Percentiles rank a stretch among this genome's conserved stretches.
These are phyloP conservation scores for Drosophila birchii DNA, from an alignment of 2,888 invertebrate genomes.

Conservation along the genomic window DNA sequence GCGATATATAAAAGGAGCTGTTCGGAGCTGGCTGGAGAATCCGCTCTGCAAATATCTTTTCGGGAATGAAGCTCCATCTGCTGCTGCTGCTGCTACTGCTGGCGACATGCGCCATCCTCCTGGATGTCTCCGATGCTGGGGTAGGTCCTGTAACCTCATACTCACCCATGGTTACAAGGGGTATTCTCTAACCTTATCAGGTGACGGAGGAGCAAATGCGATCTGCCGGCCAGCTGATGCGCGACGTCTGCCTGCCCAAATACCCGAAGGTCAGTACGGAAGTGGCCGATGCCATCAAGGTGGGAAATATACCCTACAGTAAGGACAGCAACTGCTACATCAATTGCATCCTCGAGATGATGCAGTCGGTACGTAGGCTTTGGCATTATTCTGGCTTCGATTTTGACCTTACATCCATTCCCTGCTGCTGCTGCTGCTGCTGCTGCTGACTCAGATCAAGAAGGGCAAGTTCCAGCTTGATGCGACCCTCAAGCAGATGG, in stretches of 20 bases:
- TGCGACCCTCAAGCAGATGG: constrained; percentile 82
- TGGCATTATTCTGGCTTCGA: not conserved
- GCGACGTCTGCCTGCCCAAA: constrained; percentile 88
- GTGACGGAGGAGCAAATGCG: constrained; percentile 87
- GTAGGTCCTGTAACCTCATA: not conserved
- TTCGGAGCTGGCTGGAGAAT: not conserved
- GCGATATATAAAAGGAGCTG: constrained; percentile 33
- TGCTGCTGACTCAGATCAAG: constrained; percentile 75
- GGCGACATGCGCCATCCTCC: not conserved
- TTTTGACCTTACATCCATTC: not conserved
- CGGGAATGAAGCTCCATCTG: constrained; percentile 21
- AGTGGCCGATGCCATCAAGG: constrained; percentile 76
- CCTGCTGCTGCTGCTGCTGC: not conserved
- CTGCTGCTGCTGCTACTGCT: constrained; percentile 13
- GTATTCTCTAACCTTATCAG: constrained; percentile 48
- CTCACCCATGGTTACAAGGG: not conserved
- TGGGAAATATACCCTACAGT: constrained; percentile 79
- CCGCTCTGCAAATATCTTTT: not conserved
- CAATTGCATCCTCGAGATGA: constrained; percentile 85
- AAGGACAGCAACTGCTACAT: constrained; percentile 86
- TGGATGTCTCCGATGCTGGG: constrained; percentile 12
- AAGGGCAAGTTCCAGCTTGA: constrained; percentile 84
- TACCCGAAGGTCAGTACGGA: constrained; percentile 82
- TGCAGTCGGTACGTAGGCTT: constrained; percentile 85
- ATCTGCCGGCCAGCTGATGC: constrained; percentile 87